These are phyloP conservation scores for Agrilus cyanescens DNA, from an alignment of 2,888 invertebrate genomes.

Conservation along the genomic window DNA sequence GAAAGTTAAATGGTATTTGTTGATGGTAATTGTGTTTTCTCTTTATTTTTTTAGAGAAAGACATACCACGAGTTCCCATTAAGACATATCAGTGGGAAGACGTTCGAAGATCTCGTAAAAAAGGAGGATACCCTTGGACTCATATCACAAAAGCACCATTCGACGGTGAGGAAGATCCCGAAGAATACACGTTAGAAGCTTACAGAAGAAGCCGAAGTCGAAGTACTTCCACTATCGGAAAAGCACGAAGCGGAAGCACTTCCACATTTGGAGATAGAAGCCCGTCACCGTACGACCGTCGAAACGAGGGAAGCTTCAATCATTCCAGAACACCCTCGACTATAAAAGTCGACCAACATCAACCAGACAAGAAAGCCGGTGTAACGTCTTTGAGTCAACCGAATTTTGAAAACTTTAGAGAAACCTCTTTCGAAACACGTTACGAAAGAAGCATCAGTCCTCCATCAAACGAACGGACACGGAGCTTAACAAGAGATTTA, in stretches of 20 bases:
- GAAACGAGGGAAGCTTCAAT: no score
- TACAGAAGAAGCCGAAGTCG: conserved; percentile 20
- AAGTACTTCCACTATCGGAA: conserved; percentile 21
- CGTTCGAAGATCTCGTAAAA: conserved; percentile 52
- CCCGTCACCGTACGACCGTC: no score
- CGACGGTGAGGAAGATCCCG: conserved; percentile 33
- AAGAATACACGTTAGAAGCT: conserved; percentile 28
- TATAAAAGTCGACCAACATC: conserved; percentile 4
- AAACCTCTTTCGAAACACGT: background rate
- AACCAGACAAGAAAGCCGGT: conserved; percentile 4
- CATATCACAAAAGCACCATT: conserved; percentile 54
- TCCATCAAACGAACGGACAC: no score
- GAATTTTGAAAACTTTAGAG: conserved; percentile 1
- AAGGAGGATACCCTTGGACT: conserved; percentile 74
- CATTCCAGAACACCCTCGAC: no score
- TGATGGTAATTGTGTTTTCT: no score
- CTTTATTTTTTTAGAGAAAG: conserved; percentile 23
- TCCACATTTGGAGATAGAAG: no score
- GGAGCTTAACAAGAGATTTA: no score
- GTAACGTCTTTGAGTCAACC: conserved; percentile 7
- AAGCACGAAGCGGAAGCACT: conserved; percentile 10
- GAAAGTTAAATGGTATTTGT: no score
- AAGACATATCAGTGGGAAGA: conserved; percentile 78
- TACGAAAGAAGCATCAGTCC: no score
- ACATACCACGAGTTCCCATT: conserved; percentile 53